phyloP scores from a whole-genome alignment of 2,113 vertebrate species.

The Dromaius novaehollandiae region DNA sequence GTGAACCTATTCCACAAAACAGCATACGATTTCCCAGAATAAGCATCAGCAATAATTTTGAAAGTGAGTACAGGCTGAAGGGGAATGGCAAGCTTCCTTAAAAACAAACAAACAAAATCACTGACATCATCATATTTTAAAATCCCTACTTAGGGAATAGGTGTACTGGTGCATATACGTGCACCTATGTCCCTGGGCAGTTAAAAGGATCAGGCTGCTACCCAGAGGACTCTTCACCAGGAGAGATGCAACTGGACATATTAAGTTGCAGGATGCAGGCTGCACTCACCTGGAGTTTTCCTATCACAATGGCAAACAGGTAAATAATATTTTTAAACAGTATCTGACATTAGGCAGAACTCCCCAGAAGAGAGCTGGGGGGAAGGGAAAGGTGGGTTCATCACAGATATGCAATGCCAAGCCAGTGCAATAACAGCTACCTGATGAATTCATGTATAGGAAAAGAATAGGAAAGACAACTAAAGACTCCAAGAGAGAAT shows the following conservation, averaged over 20 bases:
- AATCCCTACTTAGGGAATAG: neutral
- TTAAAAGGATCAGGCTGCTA: neutral
- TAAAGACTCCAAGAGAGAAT: neutral
- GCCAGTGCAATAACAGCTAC: neutral
- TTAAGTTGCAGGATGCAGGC: neutral
- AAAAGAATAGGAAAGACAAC: neutral
- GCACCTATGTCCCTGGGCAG: neutral
- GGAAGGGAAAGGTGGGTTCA: neutral
- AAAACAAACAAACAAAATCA: neutral
- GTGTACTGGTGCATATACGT: neutral
- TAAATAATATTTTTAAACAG: neutral
- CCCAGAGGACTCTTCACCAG: neutral
- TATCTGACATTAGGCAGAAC: neutral
- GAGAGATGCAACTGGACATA: neutral
- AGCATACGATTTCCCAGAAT: neutral
- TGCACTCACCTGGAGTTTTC: neutral
- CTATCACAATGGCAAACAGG: fast-evolving
- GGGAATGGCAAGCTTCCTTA: neutral
- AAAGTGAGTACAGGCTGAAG: neutral
- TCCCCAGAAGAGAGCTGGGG: neutral
- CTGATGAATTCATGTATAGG: neutral
- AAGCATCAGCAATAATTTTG: neutral
- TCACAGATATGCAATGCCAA: neutral
- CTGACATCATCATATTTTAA: fast-evolving
- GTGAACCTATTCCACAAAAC: neutral